A percentile compares a stretch with the other conserved stretches of the same genome.
Conservation (phyloP, 2,113 vertebrate species). For the Caranx ignobilis region DNA sequence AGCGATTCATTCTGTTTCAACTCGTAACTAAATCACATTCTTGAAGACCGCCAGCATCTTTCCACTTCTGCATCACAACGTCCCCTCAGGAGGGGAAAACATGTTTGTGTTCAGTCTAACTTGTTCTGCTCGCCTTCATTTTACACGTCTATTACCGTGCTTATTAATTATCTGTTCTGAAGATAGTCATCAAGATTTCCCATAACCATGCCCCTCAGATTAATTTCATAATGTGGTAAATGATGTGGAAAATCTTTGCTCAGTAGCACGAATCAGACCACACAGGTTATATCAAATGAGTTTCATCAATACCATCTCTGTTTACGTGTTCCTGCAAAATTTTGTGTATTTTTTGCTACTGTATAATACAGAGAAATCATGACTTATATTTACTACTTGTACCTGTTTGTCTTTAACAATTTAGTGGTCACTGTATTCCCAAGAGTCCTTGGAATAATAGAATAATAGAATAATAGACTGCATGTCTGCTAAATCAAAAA, state of each 20-base stretch:
- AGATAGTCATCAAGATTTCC: neutral
- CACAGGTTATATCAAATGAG: neutral
- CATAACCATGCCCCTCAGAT: neutral
- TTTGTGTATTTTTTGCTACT: neutral
- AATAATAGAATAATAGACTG: conserved; percentile 11
- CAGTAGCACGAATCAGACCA: neutral
- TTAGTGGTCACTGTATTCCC: conserved; percentile 14
- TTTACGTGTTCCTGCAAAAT: neutral
- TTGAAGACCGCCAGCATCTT: neutral
- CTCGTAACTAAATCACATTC: neutral
- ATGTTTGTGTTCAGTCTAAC: conserved; percentile 1
- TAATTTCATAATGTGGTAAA: neutral
- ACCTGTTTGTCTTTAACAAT: neutral
- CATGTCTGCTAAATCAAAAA: conserved; percentile 34
- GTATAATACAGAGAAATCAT: neutral
- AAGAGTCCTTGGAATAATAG: conserved; percentile 20
- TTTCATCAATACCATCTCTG: neutral
- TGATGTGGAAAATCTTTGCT: neutral
- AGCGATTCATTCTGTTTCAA: neutral
- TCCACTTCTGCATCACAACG: neutral
- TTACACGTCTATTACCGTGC: neutral
- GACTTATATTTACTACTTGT: neutral
- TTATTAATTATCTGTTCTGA: neutral
- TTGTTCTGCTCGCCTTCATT: neutral
- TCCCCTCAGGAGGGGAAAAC: neutral